Evolutionary conservation across 1,140 invertebrate genomes (phyloP), one percentile per base, ranked within the genome.

Genomic region (Calosoma granatense): DNA sequence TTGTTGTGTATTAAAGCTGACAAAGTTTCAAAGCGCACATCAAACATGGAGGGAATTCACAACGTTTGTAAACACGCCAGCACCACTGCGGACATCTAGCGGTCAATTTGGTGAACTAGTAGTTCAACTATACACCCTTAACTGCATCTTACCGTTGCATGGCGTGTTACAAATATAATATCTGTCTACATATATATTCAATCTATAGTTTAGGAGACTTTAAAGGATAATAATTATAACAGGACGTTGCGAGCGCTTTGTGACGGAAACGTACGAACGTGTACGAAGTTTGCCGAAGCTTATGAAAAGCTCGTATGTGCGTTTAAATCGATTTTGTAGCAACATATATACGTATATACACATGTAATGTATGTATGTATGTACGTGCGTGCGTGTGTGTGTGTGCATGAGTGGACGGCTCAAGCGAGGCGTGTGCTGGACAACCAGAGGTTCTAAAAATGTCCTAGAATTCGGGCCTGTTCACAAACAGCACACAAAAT

Each of bases 381-480:
- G 26, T 36, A 36, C 26, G n/a, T 36, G n/a, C 26, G 26, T 36
- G 26, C 26, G 23, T 54, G 58, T 47, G 9, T 17, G 17, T 47
- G 17, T 4, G 17, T 47, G 9, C 17, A 17, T 47, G 15, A 12
- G 41, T 47, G 41, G 41, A 47, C 41, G 41, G 41, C 17, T 12
- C 6, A 47, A 47, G 41, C 41, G 41, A 47, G 41, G 41, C 41
- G 41, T 12, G 41, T 47, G 41, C 15, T 11, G 15, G 41, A 47
- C 41, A 47, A 47, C 4, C 41, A 47, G 15, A n/a, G n/a, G n/a
- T 36, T n/a, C n/a, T 36, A 53, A 62, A 62, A 59, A 59, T 56
- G 43, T 60, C 39, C 39, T 41, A 52, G 30, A 59, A 53, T 59
- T 57, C 57, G 21, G 53, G 20, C 51, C 21, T 22, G 3, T 14